Conservation (phyloP, 2,113 vertebrate species). For the Cynocephalus volans region DNA sequence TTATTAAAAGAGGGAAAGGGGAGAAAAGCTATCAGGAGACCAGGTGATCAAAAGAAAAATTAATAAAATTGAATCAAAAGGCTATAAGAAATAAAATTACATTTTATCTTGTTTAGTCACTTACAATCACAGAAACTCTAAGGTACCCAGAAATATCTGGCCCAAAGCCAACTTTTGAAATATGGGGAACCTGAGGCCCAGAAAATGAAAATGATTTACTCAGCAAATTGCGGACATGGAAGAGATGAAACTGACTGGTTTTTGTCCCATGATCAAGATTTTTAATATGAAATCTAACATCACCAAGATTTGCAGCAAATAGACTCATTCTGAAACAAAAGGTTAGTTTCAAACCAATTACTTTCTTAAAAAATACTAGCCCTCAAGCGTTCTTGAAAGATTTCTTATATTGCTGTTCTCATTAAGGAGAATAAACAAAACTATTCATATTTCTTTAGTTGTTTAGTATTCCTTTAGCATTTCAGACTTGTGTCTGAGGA, state of each 20-base stretch:
- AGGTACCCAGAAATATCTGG: not conserved
- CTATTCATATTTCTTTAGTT: constrained; percentile 32
- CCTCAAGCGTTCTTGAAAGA: constrained; percentile 55
- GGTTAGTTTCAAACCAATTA: constrained; percentile 76
- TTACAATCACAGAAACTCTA: constrained; percentile 54
- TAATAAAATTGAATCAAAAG: constrained; percentile 59
- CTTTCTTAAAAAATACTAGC: constrained; percentile 50
- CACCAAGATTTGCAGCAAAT: constrained; percentile 15
- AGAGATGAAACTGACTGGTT: not conserved
- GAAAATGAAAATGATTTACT: not conserved
- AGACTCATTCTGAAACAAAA: constrained; percentile 69
- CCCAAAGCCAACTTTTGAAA: constrained; percentile 41
- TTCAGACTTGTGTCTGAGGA: constrained; percentile 75
- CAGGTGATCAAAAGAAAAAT: constrained; percentile 62
- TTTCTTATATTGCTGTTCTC: constrained; percentile 69
- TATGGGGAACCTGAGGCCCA: constrained; percentile 5
- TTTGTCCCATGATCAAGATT: constrained; percentile 24
- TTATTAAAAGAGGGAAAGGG: constrained; percentile 25
- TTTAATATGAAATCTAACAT: constrained; percentile 23
- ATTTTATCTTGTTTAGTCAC: constrained; percentile 14
- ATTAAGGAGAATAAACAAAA: constrained; percentile 71
- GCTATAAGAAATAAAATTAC: constrained; percentile 48
- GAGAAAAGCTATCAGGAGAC: not conserved
- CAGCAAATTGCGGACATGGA: not conserved
- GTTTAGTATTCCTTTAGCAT: constrained; percentile 62